A percentile compares a stretch with the other conserved stretches of the same genome.
Evolutionary conservation across 2,797 vertebrate species (phyloP).

Genomic region (Sparidentex hasta): DNA sequence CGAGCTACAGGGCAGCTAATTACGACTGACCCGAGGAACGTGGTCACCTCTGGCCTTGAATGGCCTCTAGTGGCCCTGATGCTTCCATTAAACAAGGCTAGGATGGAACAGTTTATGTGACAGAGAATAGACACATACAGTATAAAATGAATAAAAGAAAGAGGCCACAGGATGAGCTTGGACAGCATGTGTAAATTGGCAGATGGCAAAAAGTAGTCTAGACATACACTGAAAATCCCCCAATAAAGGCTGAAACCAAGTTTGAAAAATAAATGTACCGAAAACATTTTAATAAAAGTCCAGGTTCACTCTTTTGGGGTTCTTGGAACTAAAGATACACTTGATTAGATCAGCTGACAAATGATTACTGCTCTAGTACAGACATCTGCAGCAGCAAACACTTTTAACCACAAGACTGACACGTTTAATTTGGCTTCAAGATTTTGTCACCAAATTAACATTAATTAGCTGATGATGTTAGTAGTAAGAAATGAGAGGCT

Average conservation of each 20-base stretch:
- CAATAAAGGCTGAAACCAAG: background rate
- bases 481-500: background rate
- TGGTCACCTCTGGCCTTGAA: constrained; percentile 59
- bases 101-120: constrained; percentile 50
- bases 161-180: background rate
- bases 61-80: constrained; percentile 55
- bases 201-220: background rate
- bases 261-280: no score
- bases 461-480: background rate
- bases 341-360: background rate
- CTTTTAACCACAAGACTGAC: background rate
- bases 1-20: constrained; percentile 76
- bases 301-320: background rate
- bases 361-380: background rate
- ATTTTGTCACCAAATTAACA: background rate
- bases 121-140: constrained; percentile 22
- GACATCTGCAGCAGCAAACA: background rate
- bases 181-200: constrained; percentile 8
- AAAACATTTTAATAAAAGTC: background rate
- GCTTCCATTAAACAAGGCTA: constrained; percentile 75
- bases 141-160: constrained; percentile 44
- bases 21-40: constrained; percentile 75
- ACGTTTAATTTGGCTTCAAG: background rate
- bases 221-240: background rate
- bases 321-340: background rate